Evolutionary conservation across 30 jellyfish, hydroid and myxozoan species (phyloP).

Genomic region (Sanderia malayensis): DNA sequence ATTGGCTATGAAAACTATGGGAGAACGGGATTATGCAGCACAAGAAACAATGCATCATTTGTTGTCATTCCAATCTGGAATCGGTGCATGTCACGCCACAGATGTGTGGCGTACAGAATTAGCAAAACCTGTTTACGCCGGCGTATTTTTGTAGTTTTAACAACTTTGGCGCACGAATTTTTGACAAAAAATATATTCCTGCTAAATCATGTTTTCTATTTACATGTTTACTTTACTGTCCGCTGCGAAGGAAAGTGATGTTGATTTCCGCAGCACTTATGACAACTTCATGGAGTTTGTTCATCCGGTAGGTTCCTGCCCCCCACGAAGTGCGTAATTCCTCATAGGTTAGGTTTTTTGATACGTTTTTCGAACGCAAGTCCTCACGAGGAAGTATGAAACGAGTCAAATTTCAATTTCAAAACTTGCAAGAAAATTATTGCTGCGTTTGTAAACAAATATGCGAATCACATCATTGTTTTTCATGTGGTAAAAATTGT

Average conservation of each 20-base stretch:
- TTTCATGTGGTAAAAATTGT: not conserved
- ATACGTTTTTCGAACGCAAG: not conserved
- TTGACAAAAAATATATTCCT: too few species aligned
- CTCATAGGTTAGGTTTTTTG: not conserved
- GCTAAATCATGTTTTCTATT: not conserved
- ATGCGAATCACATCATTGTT: not conserved
- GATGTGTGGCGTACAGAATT: not conserved
- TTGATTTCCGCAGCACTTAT: not conserved
- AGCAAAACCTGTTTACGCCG: not conserved
- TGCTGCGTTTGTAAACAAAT: not conserved
- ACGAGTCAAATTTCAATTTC: not conserved
- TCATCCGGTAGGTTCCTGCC: not conserved
- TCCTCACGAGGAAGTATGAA: not conserved
- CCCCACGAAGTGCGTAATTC: not conserved
- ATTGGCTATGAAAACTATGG: too few species aligned
- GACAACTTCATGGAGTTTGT: not conserved
- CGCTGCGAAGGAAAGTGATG: not conserved
- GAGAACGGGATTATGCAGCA: too few species aligned
- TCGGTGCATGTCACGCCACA: conserved; percentile 6
- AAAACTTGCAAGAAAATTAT: not conserved
- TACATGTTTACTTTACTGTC: too few species aligned
- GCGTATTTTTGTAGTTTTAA: not conserved
- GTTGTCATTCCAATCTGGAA: not conserved
- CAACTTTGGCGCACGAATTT: not conserved
- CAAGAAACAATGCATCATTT: too few species aligned